Evolutionary conservation across 2,797 vertebrate genomes (phyloP).

Genomic region (Oceanodroma leucorhoa): DNA sequence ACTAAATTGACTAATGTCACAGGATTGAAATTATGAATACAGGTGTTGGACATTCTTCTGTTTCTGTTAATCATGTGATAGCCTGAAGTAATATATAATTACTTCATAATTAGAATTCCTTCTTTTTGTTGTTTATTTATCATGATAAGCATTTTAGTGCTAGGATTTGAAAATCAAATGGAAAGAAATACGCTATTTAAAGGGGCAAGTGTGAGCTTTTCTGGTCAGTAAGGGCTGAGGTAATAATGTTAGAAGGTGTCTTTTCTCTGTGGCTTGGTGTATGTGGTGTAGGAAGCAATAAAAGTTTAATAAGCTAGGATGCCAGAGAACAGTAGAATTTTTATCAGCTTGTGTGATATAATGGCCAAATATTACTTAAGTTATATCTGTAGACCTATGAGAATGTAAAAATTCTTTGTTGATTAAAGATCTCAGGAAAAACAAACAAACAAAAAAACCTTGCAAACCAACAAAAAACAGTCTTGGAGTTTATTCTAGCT

Average conservation of each 20-base stretch:
- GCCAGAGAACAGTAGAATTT: neutral
- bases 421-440: neutral
- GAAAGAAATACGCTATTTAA: neutral
- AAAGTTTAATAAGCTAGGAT: neutral
- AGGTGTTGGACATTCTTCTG: neutral
- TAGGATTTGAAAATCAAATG: neutral
- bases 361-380: neutral
- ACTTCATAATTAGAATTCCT: neutral
- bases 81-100: too few species aligned
- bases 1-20: neutral
- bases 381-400: neutral
- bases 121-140: neutral
- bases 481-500: neutral
- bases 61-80: neutral
- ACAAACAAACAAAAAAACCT: too few species aligned
- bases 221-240: neutral
- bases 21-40: neutral
- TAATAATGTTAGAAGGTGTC: neutral
- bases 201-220: neutral
- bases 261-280: neutral
- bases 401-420: neutral
- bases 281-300: neutral
- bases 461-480: rapidly evolving
- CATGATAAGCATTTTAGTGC: neutral
- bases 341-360: neutral